Conservation (phyloP, 1,140 invertebrate genomes). For the Panagrolaimus sp. region DNA sequence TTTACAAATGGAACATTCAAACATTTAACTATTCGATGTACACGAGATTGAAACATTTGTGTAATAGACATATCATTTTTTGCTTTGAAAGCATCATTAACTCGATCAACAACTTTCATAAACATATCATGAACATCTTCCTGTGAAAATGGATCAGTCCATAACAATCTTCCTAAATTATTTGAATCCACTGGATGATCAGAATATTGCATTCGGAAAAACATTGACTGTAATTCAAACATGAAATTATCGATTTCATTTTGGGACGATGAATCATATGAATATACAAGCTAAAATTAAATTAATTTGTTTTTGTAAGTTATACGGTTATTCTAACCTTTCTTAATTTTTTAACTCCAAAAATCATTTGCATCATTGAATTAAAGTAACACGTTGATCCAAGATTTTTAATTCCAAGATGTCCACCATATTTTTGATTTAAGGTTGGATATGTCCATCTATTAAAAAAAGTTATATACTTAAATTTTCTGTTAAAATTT, state of each 20-base stretch:
- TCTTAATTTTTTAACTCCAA: background rate
- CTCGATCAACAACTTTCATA: background rate
- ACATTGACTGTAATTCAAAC: slow-evolving; percentile 5
- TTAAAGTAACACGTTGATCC: slow-evolving; percentile 13
- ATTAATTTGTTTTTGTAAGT: background rate
- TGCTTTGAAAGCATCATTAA: background rate
- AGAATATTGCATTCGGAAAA: background rate
- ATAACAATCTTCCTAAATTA: background rate
- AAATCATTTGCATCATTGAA: slow-evolving; percentile 13
- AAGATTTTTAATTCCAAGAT: slow-evolving; percentile 2
- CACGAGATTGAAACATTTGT: background rate
- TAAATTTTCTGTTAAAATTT: no score
- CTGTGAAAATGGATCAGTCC: background rate
- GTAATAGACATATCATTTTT: background rate
- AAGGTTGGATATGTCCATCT: background rate
- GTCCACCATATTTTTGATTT: slow-evolving; percentile 2
- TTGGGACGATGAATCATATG: background rate
- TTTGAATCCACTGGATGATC: background rate
- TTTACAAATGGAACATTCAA: background rate
- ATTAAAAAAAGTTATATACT: background rate
- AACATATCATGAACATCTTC: slow-evolving; percentile 14
- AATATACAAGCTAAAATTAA: background rate
- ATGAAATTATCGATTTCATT: background rate
- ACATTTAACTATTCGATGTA: background rate
- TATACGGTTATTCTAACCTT: background rate